Conservation (phyloP, 2,888 invertebrate species). For the Epinotia ramella region DNA sequence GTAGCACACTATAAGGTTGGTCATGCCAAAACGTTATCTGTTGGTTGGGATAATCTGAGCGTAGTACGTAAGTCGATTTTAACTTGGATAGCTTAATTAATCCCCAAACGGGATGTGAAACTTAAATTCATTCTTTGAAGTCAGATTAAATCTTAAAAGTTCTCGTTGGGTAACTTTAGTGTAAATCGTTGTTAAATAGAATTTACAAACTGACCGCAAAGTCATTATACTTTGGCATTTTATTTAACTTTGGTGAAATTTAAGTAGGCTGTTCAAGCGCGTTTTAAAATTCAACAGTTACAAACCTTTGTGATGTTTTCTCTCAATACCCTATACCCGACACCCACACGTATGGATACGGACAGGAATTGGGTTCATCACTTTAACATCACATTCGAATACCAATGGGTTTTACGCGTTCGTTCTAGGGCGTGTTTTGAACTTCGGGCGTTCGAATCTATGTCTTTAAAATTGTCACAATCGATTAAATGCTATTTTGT, state of each 20-base stretch:
- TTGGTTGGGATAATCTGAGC: neutral
- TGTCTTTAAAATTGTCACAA: no score
- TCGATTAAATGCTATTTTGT: no score
- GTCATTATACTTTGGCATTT: constrained; percentile 46
- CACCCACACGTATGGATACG: no score
- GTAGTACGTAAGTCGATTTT: constrained; percentile 10
- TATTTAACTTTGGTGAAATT: constrained; percentile 12
- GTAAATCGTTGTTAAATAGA: constrained; percentile 40
- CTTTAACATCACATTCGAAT: no score
- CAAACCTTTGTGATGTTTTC: no score
- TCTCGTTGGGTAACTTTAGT: constrained; percentile 48
- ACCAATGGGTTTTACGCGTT: no score
- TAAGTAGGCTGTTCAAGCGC: neutral
- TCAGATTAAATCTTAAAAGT: constrained; percentile 53
- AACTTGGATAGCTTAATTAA: constrained; percentile 51
- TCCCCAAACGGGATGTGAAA: constrained; percentile 49
- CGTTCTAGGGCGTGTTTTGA: no score
- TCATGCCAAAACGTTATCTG: neutral
- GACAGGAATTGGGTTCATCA: no score
- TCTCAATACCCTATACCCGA: no score
- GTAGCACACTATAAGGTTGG: neutral
- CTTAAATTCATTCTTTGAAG: constrained; percentile 55
- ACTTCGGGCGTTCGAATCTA: no score
- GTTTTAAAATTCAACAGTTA: no score
- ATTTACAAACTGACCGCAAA: constrained; percentile 47